A percentile compares a stretch with the other conserved stretches of the same genome.
These are phyloP conservation scores for Kryptolebias ocellatus DNA, from an alignment of 2,797 vertebrate genomes.

Conservation along the genomic window DNA sequence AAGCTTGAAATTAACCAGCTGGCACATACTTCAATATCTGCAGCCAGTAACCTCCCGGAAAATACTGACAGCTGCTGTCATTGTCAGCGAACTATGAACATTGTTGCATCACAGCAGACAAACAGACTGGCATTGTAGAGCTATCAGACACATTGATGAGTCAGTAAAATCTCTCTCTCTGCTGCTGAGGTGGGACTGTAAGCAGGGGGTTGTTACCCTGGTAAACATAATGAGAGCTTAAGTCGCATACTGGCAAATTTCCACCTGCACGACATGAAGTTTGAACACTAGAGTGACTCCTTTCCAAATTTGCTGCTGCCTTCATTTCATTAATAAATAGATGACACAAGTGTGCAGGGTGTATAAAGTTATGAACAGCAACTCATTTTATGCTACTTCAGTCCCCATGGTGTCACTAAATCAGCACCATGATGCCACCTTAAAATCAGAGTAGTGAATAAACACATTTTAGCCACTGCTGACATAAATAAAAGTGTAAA, in stretches of 20 bases:
- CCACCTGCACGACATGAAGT: conserved; percentile 66
- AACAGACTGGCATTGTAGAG: conserved; percentile 30
- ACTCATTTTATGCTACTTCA: conserved; percentile 52
- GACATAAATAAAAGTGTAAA: conserved; percentile 26
- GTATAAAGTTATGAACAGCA: conserved; percentile 60
- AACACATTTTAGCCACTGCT: conserved; percentile 26
- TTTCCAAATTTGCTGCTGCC: conserved; percentile 58
- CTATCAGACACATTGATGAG: conserved; percentile 72
- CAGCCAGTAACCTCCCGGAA: conserved; percentile 60
- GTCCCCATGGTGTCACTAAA: conserved; percentile 65
- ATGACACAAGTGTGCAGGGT: conserved; percentile 68
- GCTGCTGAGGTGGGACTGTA: conserved; percentile 61
- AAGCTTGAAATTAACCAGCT: conserved; percentile 43
- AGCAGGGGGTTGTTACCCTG: conserved; percentile 55
- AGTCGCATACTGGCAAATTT: conserved; percentile 77
- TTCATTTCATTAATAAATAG: conserved; percentile 51
- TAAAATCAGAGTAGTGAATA: conserved; percentile 46
- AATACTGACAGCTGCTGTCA: conserved; percentile 59
- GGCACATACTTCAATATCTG: conserved; percentile 66
- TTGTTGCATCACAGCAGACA: conserved; percentile 41
- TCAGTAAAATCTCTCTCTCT: conserved; percentile 69
- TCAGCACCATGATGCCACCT: conserved; percentile 45
- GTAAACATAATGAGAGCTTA: conserved; percentile 73
- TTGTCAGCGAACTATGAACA: conserved; percentile 43
- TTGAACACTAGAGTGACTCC: conserved; percentile 33